Conservation (phyloP, 2,113 vertebrate species). For the Atlantisia rogersi region DNA sequence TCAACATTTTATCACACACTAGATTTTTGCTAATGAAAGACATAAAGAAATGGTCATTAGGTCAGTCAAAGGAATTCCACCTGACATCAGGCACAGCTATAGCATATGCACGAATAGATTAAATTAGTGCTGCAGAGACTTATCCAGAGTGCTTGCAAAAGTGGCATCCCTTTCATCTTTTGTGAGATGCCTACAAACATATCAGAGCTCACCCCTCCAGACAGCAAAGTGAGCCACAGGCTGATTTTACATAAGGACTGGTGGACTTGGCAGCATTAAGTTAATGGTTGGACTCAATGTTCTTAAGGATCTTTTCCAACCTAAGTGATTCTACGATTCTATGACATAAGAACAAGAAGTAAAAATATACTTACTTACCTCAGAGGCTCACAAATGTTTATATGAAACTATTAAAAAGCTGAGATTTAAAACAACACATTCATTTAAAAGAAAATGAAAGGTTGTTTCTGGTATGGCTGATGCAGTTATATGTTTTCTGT, state of each 20-base stretch:
- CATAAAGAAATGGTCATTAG: background rate
- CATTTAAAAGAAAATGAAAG: constrained; percentile 51
- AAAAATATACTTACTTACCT: constrained; percentile 48
- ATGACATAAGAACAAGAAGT: constrained; percentile 25
- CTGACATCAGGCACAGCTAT: background rate
- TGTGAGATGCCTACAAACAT: background rate
- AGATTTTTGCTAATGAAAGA: background rate
- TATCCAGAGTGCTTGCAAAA: background rate
- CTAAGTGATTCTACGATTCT: background rate
- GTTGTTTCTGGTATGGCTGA: constrained; percentile 40
- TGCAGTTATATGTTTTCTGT: constrained; percentile 55
- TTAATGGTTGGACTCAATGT: background rate
- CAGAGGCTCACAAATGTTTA: constrained; percentile 62
- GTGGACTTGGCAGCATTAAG: background rate
- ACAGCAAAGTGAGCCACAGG: background rate
- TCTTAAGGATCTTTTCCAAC: constrained; percentile 24
- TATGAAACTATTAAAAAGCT: constrained; percentile 52
- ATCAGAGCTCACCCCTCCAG: background rate
- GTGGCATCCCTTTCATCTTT: background rate
- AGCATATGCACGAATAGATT: background rate
- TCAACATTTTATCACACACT: background rate
- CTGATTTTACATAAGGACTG: background rate
- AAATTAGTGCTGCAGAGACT: background rate
- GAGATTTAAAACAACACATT: constrained; percentile 51
- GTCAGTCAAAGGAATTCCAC: background rate